Evolutionary conservation across 2,888 invertebrate genomes (phyloP).

Genomic region (Stenichneumon culpator): DNA sequence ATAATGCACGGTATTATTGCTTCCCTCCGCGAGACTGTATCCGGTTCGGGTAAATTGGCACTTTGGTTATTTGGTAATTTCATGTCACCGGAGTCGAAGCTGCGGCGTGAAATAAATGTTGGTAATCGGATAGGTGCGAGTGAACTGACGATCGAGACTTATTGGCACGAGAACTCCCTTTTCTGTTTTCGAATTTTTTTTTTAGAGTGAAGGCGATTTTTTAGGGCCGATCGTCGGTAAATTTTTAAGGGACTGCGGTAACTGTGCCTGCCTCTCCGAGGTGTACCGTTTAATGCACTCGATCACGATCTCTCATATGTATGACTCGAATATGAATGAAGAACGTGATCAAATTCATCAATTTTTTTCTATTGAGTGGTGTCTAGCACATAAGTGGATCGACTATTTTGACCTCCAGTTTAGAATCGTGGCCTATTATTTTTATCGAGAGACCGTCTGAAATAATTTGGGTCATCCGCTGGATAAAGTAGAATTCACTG

Average conservation of each 20-base stretch:
- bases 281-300: constrained; percentile 58
- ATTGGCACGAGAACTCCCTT: not conserved
- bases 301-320: constrained; percentile 58
- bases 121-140: not conserved
- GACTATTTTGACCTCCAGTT: not conserved
- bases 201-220: not conserved
- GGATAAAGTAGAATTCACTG: not conserved
- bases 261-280: constrained; percentile 17
- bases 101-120: not conserved
- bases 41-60: constrained; percentile 13
- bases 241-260: constrained; percentile 19
- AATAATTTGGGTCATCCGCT: not conserved
- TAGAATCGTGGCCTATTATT: not conserved
- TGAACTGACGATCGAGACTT: not conserved
- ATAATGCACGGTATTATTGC: not conserved
- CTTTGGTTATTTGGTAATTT: constrained; percentile 9
- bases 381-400: constrained; percentile 11
- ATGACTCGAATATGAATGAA: constrained; percentile 64
- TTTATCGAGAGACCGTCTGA: not conserved
- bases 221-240: not conserved
- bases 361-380: not conserved
- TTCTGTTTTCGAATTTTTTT: not conserved
- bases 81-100: not conserved
- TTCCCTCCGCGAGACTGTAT: not conserved
- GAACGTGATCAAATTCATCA: constrained; percentile 58